Base-by-base conservation (phyloP, 2,888 invertebrate genomes). In the Reticulitermes lucifugus region DNA sequence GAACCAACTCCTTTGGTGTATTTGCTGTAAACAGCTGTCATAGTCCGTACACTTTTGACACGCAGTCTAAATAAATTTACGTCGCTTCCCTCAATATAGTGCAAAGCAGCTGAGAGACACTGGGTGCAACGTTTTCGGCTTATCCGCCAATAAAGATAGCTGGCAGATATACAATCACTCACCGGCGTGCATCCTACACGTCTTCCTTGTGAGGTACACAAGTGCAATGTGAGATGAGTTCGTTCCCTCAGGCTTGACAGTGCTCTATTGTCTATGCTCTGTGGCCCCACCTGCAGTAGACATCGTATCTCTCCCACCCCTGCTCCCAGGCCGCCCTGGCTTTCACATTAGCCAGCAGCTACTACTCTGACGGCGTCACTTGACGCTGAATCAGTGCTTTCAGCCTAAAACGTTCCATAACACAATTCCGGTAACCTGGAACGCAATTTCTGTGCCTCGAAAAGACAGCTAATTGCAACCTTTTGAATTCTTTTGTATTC, bases 401-500 rank as follows among this genome's bases (percentile, higher is more conserved):
- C 65, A 65, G 65, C n/a, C 25, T 4, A n/a, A 65, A 65, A 65
- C 25, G 25, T 65, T 65, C 25, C 65, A 25, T 65, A 65, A 65
- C 65, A 25, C 65, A 65, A n/a, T 65, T n/a, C 65, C 60, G 21
- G 60, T 60, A 60, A 60, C 60, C 14, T 21, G 60, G 60, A 60
- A 60, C 60, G 21, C 60, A 21, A n/a, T 60, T 60, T 18, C 65
- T 6, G 6, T 6, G 25, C 65, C n/a, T 25, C n/a, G n/a, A 65
- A 65, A n/a, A 65, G 65, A 10, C 25, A 65, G 25, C 65, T 65
- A 65, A 65, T 65, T 65, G 65, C 25, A 65, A 9, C 65, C 10
- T 65, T 65, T 65, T 65, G 65, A 65, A 25, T 65, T 25, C 65
- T 65, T 65, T 65, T 65, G 25, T 65, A 65, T 65, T 25, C 65